Evolutionary conservation across 2,888 invertebrate species (phyloP), one percentile per base, ranked within the genome.

Genomic region (Pollenia angustigena): DNA sequence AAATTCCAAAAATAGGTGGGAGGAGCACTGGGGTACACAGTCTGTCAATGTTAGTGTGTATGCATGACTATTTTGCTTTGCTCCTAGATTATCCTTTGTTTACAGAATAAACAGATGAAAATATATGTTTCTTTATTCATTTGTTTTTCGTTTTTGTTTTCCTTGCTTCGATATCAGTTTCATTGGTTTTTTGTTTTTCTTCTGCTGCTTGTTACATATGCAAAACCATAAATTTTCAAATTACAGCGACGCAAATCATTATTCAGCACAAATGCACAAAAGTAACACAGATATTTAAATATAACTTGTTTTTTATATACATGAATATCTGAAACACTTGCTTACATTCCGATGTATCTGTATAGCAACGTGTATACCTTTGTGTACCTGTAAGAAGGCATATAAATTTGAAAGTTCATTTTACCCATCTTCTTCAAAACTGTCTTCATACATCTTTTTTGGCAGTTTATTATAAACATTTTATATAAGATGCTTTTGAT

Each of bases 221-320:
- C 88, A 89, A 87, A 88, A 87, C 85, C 87, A 88, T 89, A 89
- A 88, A 88, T 89, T 88, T 89, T 88, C 85, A 86, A 88, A 89
- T 89, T 88, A 88, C 80, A 88, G 58, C 52, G 58, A 88, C 86
- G 87, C 89, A 89, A 89, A 89, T 89, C 89, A 89, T 90, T 87
- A 89, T 88, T 88, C 88, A 86, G 87, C 85, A 85, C 80, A 88
- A 85, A 81, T 88, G 84, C 81, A 87, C 88, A 87, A 75, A 44
- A 72, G 40, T 60, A 69, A 75, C 42, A 71, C n/a, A 62, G 8
- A 54, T 56, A 76, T 16, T 18, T 32, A 32, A 32, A 32, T 32
- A 32, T 32, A 32, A 32, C 32, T 32, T 32, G 32, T 32, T 62
- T 62, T 44, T 40, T 23, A 46, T 18, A 16, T 44, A 62, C 18